Evolutionary conservation across 30 jellyfish, hydroid and myxozoan species (phyloP).

Genomic region (Aurelia aurita complex sp. Pacific): DNA sequence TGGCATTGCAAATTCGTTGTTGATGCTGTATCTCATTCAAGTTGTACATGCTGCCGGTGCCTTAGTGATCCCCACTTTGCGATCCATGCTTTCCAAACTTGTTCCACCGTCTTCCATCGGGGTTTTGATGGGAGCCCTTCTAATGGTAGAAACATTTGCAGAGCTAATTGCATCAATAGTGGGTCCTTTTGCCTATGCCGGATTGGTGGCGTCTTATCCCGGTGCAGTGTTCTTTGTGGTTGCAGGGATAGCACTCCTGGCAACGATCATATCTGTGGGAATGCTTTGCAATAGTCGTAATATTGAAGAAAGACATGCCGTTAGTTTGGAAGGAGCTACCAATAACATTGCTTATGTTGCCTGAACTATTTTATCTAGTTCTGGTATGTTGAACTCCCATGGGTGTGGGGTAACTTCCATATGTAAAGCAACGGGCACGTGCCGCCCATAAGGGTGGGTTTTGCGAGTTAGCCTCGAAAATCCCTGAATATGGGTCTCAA

Average conservation of each 20-base stretch:
- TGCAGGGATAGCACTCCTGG: not conserved
- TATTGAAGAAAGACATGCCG: too few species aligned
- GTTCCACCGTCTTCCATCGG: conserved; percentile 9
- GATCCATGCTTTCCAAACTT: conserved; percentile 21
- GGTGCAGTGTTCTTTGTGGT: not conserved
- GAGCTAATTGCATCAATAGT: conserved; percentile 1
- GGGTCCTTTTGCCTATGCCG: conserved; percentile 13
- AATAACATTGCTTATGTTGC: too few species aligned
- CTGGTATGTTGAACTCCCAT: too few species aligned
- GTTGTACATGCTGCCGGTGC: not conserved
- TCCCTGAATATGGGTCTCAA: too few species aligned
- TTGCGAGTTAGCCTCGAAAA: too few species aligned
- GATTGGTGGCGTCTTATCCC: not conserved
- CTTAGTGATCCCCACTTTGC: not conserved
- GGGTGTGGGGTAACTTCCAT: too few species aligned
- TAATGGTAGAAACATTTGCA: not conserved
- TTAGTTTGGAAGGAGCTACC: too few species aligned
- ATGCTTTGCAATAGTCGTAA: too few species aligned
- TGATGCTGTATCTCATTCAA: conserved; percentile 12
- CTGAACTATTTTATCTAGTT: too few species aligned
- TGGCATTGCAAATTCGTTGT: not conserved
- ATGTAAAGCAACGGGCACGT: too few species aligned
- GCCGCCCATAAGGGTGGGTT: too few species aligned
- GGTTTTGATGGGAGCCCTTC: not conserved
- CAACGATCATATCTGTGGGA: too few species aligned